Conservation (phyloP, 1,140 invertebrate species). For the Charaxes varanes region DNA sequence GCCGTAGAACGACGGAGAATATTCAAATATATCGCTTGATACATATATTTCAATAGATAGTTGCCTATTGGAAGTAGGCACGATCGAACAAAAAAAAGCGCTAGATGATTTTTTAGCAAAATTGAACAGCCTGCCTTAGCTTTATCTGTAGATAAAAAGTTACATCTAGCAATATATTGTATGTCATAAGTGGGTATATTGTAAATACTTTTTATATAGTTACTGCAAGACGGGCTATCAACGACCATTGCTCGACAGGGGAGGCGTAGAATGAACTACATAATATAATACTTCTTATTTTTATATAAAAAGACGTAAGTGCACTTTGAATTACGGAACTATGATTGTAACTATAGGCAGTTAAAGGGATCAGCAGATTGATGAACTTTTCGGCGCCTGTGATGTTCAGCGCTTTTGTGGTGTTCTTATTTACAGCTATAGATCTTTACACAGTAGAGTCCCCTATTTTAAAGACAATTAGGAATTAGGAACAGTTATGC, state of each 20-base stretch:
- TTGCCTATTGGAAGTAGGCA: constrained; percentile 3
- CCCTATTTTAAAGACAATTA: constrained; percentile 15
- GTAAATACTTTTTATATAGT: constrained; percentile 68
- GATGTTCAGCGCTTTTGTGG: constrained; percentile 10
- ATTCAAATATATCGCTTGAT: constrained; percentile 6
- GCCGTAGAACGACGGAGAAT: constrained; percentile 5
- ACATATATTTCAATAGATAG: constrained; percentile 12
- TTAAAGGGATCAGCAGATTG: constrained; percentile 33
- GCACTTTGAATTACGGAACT: constrained; percentile 71
- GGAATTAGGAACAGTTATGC: constrained; percentile 21
- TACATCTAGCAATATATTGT: constrained; percentile 62
- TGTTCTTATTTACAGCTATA: constrained; percentile 14
- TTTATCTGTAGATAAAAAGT: constrained; percentile 67
- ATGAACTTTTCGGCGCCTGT: constrained; percentile 3
- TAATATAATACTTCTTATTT: constrained; percentile 63
- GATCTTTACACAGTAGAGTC: constrained; percentile 14
- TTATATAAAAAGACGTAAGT: constrained; percentile 65
- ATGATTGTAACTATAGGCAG: constrained; percentile 46
- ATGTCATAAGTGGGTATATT: constrained; percentile 64
- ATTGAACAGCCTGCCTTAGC: constrained; percentile 35
- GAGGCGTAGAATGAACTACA: constrained; percentile 36
- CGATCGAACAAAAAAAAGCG: constrained; percentile 6
- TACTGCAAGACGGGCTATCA: constrained; percentile 59
- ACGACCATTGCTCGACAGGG: constrained; percentile 53
- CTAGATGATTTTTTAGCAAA: constrained; percentile 32